A percentile compares a stretch with the other conserved stretches of the same genome.
Evolutionary conservation across 2,888 invertebrate species (phyloP).

Genomic region (Pseudanteris insignis): DNA sequence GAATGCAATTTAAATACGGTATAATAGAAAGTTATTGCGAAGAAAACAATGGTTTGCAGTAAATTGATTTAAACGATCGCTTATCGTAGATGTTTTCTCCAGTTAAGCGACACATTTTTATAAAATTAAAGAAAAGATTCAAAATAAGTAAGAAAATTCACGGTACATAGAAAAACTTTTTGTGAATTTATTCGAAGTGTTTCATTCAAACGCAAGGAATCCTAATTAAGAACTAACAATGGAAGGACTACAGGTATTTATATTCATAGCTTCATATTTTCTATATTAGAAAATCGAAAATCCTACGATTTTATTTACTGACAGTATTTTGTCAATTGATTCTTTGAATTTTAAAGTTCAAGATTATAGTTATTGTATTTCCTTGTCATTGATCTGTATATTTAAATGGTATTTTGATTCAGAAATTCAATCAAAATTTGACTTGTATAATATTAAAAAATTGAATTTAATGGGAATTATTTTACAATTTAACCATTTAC

Average conservation of each 20-base stretch:
- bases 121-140: constrained; percentile 4
- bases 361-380: background rate
- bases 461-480: too few relatives aligned
- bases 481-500: too few relatives aligned
- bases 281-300: too few relatives aligned
- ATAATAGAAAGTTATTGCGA: background rate
- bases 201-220: too few relatives aligned
- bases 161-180: too few relatives aligned
- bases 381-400: background rate
- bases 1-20: too few relatives aligned
- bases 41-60: background rate
- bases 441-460: too few relatives aligned
- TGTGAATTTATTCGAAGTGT: too few relatives aligned
- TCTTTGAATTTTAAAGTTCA: too few relatives aligned
- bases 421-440: background rate
- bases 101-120: background rate
- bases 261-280: too few relatives aligned
- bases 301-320: too few relatives aligned
- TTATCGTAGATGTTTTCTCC: constrained; percentile 27
- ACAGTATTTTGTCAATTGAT: too few relatives aligned
- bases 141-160: background rate
- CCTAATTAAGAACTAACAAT: constrained; percentile 11
- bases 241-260: constrained; percentile 38
- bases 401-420: background rate
- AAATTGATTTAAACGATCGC: constrained; percentile 23